Evolutionary conservation across 2,888 invertebrate genomes (phyloP).

Genomic region (Rugalucina vietnamica): DNA sequence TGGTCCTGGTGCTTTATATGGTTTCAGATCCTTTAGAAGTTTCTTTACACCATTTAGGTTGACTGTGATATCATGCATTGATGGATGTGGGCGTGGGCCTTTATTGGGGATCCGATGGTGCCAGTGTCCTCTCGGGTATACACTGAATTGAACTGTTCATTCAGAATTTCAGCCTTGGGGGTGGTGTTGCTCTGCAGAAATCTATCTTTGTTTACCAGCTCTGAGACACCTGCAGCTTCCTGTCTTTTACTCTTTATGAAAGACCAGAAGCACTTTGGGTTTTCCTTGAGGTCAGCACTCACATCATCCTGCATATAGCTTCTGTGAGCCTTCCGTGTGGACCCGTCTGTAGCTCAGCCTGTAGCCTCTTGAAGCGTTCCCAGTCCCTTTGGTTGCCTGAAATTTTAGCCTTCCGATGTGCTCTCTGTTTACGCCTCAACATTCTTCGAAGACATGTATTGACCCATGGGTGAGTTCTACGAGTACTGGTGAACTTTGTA

Average conservation of each 20-base stretch:
- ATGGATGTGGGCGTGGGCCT: neutral
- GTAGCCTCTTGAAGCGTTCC: neutral
- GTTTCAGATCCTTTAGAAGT: slow-evolving; percentile 1
- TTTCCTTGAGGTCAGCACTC: neutral
- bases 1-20: slow-evolving; percentile 21
- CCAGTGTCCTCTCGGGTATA: slow-evolving; percentile 4
- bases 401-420: neutral
- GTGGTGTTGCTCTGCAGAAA: neutral
- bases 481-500: neutral
- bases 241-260: slow-evolving; percentile 20
- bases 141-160: slow-evolving; percentile 25
- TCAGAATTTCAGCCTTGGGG: slow-evolving; percentile 24
- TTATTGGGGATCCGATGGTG: neutral
- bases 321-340: neutral
- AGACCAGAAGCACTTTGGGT: slow-evolving; percentile 24
- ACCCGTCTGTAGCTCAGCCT: neutral
- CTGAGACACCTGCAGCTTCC: slow-evolving; percentile 5
- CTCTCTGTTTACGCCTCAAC: neutral
- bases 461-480: neutral
- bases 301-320: neutral
- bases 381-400: neutral
- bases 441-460: neutral
- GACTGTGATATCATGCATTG: neutral
- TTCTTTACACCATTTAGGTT: slow-evolving; percentile 10
- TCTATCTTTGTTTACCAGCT: neutral